These are phyloP conservation scores for Actinostola sp. DNA, from an alignment of 92 coral and sea anemone species.

Conservation along the genomic window DNA sequence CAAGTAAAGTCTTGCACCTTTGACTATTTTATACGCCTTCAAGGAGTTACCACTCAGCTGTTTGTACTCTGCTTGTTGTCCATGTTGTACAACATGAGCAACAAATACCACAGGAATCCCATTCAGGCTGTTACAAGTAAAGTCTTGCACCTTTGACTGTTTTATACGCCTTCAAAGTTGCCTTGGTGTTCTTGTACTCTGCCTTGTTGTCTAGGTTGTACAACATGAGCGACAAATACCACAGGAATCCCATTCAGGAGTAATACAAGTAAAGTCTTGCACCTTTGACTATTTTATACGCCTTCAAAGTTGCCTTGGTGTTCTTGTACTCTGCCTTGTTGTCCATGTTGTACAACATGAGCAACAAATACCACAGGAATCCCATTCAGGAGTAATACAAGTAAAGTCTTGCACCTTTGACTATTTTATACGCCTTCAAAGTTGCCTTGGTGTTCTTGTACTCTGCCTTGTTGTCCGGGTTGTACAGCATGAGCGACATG, in stretches of 20 bases:
- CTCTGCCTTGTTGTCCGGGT: slow-evolving; percentile 73
- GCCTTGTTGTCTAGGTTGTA: too few species aligned
- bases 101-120: background rate
- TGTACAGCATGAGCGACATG: slow-evolving; percentile 76
- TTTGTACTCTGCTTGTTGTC: too few species aligned
- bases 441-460: slow-evolving; percentile 62
- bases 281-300: slow-evolving; percentile 70
- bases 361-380: slow-evolving; percentile 25
- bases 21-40: slow-evolving; percentile 45
- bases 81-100: too few species aligned
- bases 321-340: slow-evolving; percentile 73
- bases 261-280: slow-evolving; percentile 21
- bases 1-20: slow-evolving; percentile 70
- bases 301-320: slow-evolving; percentile 52
- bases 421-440: slow-evolving; percentile 63
- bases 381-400: slow-evolving; percentile 67
- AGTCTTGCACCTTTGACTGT: slow-evolving; percentile 65
- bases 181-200: slow-evolving; percentile 12
- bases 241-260: slow-evolving; percentile 8
- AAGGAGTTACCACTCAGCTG: slow-evolving; percentile 4
- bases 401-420: slow-evolving; percentile 75
- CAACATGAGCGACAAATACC: background rate
- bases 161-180: slow-evolving; percentile 13
- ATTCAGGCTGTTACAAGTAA: too few species aligned
- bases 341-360: slow-evolving; percentile 79